Evolutionary conservation across 2,888 invertebrate species (phyloP).

Genomic region (Psylliodes chrysocephalus): DNA sequence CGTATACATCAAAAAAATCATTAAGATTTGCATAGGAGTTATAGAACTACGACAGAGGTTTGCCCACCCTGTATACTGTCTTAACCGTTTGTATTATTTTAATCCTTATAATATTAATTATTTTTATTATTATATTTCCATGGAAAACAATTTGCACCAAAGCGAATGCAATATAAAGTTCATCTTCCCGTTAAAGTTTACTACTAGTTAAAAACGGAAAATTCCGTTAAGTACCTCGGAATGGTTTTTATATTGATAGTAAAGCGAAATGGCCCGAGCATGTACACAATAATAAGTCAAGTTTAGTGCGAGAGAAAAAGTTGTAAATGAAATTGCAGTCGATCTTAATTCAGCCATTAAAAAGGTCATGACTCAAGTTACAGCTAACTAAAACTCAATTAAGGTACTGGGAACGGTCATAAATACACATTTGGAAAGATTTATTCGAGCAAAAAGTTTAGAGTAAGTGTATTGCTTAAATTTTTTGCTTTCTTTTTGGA

Average conservation of each 20-base stretch:
- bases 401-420: slow-evolving; percentile 34
- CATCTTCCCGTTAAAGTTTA: slow-evolving; percentile 7
- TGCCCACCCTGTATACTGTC: too few species aligned
- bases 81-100: too few species aligned
- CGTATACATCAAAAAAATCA: too few species aligned
- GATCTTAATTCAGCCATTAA: slow-evolving; percentile 42
- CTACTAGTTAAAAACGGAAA: slow-evolving; percentile 21
- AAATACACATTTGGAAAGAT: slow-evolving; percentile 37
- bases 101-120: too few species aligned
- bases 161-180: too few species aligned
- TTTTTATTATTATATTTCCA: too few species aligned
- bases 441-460: slow-evolving; percentile 27
- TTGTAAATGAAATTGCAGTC: slow-evolving; percentile 43
- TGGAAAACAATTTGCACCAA: too few species aligned
- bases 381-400: slow-evolving; percentile 35
- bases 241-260: slow-evolving; percentile 42
- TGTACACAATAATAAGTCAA: slow-evolving; percentile 40
- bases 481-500: slow-evolving; percentile 8
- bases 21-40: too few species aligned
- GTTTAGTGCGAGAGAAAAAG: slow-evolving; percentile 40
- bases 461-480: slow-evolving; percentile 22
- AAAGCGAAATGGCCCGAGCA: slow-evolving; percentile 34
- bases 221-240: slow-evolving; percentile 32
- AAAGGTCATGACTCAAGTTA: slow-evolving; percentile 38
- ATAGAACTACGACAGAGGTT: too few species aligned